Percentiles rank a stretch among this genome's conserved stretches.
Conservation (phyloP, 2,797 vertebrate species). For the Odontamblyopus lacepedii region DNA sequence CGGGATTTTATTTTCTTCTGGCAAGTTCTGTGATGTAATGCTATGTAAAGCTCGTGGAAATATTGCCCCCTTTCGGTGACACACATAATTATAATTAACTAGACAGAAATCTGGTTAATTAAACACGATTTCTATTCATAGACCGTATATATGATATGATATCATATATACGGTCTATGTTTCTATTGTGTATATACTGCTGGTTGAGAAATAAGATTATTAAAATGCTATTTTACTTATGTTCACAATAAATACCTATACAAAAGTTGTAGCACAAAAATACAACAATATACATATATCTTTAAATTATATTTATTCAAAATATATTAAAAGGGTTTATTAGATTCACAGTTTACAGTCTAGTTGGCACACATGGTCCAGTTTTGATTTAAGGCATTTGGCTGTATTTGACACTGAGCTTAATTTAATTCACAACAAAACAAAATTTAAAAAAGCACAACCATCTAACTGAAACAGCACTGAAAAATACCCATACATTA, state of each 20-base stretch:
- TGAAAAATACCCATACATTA: slow-evolving; percentile 18
- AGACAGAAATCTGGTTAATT: background rate
- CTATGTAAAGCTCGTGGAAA: background rate
- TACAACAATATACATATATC: too few species aligned
- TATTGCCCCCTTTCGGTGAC: slow-evolving; percentile 40
- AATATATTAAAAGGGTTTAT: slow-evolving; percentile 55
- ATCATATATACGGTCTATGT: too few species aligned
- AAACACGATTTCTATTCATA: background rate
- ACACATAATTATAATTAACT: background rate
- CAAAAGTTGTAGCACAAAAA: background rate
- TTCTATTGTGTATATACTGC: too few species aligned
- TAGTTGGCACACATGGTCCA: slow-evolving; percentile 85
- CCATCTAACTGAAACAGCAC: slow-evolving; percentile 18
- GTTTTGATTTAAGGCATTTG: slow-evolving; percentile 68
- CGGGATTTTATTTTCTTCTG: slow-evolving; percentile 58
- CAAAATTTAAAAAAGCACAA: slow-evolving; percentile 18
- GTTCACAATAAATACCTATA: too few species aligned
- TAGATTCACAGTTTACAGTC: slow-evolving; percentile 72
- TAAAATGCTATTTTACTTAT: too few species aligned
- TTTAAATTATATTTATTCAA: slow-evolving; percentile 37
- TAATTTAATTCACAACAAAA: slow-evolving; percentile 36
- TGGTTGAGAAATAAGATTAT: too few species aligned
- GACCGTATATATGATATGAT: too few species aligned
- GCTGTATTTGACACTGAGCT: slow-evolving; percentile 24
- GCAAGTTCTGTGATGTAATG: slow-evolving; percentile 50